Base-by-base conservation (phyloP, 2,797 vertebrate genomes). In the Coregonus suidteri region DNA sequence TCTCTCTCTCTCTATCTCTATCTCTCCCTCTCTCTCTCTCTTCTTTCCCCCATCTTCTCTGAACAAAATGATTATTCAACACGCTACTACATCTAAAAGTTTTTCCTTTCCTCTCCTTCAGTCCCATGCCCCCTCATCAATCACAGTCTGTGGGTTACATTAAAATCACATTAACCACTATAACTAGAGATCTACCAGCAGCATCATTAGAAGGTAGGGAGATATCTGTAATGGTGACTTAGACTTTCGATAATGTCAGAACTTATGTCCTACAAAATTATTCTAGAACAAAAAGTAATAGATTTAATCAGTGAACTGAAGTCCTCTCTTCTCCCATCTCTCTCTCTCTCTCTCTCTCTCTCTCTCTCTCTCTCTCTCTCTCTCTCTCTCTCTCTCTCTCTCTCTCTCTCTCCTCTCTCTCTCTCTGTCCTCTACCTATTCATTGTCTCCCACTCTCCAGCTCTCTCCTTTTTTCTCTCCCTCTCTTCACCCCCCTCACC, bases 401-500 rank as follows among this genome's bases (percentile, higher is more conserved):
- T 69, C 41, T 52, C 56, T 52, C 51, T 59, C 25, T 53, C 20
- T 75, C 20, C 31, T n/a, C 31, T 34, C 2, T 34, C 31, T 34
- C 31, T 34, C 31, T 34, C 31, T 0, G 2, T 34, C 31, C 25
- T 25, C 25, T 25, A 25, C 30, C 35, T 25, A 35, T 62, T 69
- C 51, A 20, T 31, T 71, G 5, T 20, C 18, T 70, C 18, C 16
- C 13, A 66, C 18, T 52, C 65, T 67, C 37, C 47, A 35, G 4
- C 25, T 71, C 52, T n/a, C n/a, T n/a, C n/a, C n/a, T n/a, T n/a
- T n/a, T n/a, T n/a, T n/a, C n/a, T n/a, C n/a, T n/a, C n/a, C n/a
- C n/a, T n/a, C n/a, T n/a, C n/a, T n/a, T n/a, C n/a, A n/a, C 72
- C 31, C 77, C 76, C 65, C 20, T 34, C 16, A 11, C 54, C 20